Conservation (phyloP, 2,797 vertebrate species). For the Acanthurus leucopareius region DNA sequence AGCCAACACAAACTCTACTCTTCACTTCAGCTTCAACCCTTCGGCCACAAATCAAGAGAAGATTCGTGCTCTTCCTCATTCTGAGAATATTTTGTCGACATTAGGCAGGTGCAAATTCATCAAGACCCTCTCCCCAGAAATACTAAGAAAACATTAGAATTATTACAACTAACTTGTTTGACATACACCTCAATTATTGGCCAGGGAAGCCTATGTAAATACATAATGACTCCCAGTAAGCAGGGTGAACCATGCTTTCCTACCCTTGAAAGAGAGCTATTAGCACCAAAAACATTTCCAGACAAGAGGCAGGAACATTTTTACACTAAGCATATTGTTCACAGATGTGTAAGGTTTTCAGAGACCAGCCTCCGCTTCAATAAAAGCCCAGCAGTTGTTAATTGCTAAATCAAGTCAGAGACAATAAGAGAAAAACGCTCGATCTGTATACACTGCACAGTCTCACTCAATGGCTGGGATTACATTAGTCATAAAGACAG, state of each 20-base stretch:
- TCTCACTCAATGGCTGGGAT: slow-evolving; percentile 49
- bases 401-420: slow-evolving; percentile 68
- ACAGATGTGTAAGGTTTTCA: slow-evolving; percentile 77
- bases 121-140: neutral
- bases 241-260: slow-evolving; percentile 46
- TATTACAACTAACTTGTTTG: slow-evolving; percentile 48
- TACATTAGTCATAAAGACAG: slow-evolving; percentile 56
- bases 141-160: slow-evolving; percentile 24
- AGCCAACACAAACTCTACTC: slow-evolving; percentile 20
- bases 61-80: neutral
- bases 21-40: neutral
- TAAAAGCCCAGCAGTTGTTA: slow-evolving; percentile 74
- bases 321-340: slow-evolving; percentile 71
- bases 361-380: slow-evolving; percentile 38
- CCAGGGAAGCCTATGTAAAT: slow-evolving; percentile 29
- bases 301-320: slow-evolving; percentile 59
- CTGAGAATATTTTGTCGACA: neutral
- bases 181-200: slow-evolving; percentile 38
- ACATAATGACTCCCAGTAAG: slow-evolving; percentile 62
- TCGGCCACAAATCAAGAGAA: slow-evolving; percentile 32
- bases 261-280: slow-evolving; percentile 61
- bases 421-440: slow-evolving; percentile 45
- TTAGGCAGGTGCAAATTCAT: slow-evolving; percentile 61
- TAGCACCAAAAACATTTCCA: slow-evolving; percentile 69
- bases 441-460: slow-evolving; percentile 36